Conservation (phyloP, 2,113 vertebrate genomes). For the Sylvia atricapilla region DNA sequence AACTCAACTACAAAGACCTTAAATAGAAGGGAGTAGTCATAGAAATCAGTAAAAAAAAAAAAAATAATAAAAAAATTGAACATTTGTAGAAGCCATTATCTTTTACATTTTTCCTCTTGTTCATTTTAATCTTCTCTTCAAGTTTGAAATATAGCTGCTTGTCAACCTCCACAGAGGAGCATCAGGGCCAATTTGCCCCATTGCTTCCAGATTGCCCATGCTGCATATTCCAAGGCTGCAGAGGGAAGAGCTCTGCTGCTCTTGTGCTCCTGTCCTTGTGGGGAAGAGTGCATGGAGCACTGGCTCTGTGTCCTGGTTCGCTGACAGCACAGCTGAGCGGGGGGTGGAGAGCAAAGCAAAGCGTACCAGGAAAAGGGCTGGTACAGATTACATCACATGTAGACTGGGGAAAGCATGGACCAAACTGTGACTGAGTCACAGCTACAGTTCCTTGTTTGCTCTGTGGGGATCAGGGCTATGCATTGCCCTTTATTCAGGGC, state of each 20-base stretch:
- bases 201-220: not conserved
- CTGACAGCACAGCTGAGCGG: not conserved
- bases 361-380: slow-evolving; percentile 28
- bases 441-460: not conserved
- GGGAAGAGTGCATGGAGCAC: not conserved
- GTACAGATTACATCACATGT: slow-evolving; percentile 4
- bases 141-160: not conserved
- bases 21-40: not conserved
- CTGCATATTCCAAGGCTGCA: not conserved
- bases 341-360: not conserved
- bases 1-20: not conserved
- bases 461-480: not conserved
- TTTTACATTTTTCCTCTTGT: not conserved
- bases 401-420: not conserved
- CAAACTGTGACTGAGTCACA: not conserved
- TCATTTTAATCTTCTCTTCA: not conserved
- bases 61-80: not conserved
- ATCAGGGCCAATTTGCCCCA: rapidly evolving
- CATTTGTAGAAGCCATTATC: not conserved
- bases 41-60: not conserved
- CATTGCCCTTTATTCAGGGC: not conserved
- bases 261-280: not conserved
- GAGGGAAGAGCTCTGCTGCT: not conserved
- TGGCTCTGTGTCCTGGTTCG: not conserved
- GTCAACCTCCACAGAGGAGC: not conserved